phyloP scores from a whole-genome alignment of 2,888 invertebrate species.

The Toxonevra muliebris region DNA sequence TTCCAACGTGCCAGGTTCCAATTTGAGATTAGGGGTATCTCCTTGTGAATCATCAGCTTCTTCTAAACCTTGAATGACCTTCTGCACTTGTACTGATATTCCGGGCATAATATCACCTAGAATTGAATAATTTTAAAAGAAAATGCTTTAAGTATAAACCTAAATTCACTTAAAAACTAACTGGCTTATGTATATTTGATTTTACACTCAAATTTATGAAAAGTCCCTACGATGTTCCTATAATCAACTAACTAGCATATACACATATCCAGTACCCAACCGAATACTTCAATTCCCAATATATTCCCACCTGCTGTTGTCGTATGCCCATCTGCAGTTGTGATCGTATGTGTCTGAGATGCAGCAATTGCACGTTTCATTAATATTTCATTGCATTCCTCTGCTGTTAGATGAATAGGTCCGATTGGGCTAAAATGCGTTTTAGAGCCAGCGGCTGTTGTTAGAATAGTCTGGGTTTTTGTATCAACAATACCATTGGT shows the following conservation, averaged over 20 bases:
- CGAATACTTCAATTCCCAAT: slow-evolving; percentile 16
- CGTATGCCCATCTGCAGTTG: slow-evolving; percentile 62
- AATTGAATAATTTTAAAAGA: too few relatives aligned
- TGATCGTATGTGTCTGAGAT: slow-evolving; percentile 67
- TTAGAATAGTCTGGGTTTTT: slow-evolving; percentile 65
- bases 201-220: too few relatives aligned
- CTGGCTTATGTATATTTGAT: too few relatives aligned
- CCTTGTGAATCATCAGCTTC: slow-evolving; percentile 65
- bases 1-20: slow-evolving; percentile 65
- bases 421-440: slow-evolving; percentile 76
- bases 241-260: too few relatives aligned
- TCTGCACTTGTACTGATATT: slow-evolving; percentile 66
- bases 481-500: slow-evolving; percentile 65
- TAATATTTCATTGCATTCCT: slow-evolving; percentile 81
- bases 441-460: slow-evolving; percentile 59
- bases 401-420: slow-evolving; percentile 77
- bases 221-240: too few relatives aligned
- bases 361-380: slow-evolving; percentile 78
- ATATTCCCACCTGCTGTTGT: slow-evolving; percentile 56
- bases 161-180: too few relatives aligned
- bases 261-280: too few relatives aligned
- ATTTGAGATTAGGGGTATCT: slow-evolving; percentile 64
- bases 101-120: slow-evolving; percentile 65
- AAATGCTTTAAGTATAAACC: too few relatives aligned
- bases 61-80: slow-evolving; percentile 65